Base-by-base conservation (phyloP, 1,140 invertebrate species). In the Bombus picipes region DNA sequence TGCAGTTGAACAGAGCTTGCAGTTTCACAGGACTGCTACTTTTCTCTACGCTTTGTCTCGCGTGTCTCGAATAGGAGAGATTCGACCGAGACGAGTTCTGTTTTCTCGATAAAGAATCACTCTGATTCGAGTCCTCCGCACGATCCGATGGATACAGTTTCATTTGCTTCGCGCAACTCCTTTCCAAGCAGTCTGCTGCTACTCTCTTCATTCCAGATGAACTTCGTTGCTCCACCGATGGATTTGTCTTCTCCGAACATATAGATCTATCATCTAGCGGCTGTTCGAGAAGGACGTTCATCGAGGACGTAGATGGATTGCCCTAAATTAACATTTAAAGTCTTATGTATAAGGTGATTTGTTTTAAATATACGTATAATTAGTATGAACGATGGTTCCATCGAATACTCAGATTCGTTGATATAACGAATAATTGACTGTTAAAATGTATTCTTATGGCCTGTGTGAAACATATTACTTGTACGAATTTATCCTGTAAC, bases 1-100 rank as follows among this genome's bases (percentile, higher is more conserved):
- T 37, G 25, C 83, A 84, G 12, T 62, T 72, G n/a, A 84, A 47
- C 1, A 80, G 28, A 18, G 76, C 5, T 62, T 78, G 82, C 12
- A 70, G 6, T 12, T 78, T 70, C 13, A 71, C 37, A 0, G 82
- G 43, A 1, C 37, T 78, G 47, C n/a, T 43, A 32, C 65, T 22
- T 13, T 34, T 70, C 8, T 78, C 65, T 4, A 59, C 65, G 74
- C 15, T 41, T 57, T 6, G 37, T 10, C 28, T 18, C 10, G 1
- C 1, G 3, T 57, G 9, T 32, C 2, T 15, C 25, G 28, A 13
- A 4, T 2, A 8, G 18, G 47, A 53, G 5, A 6, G 18, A 15
- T 34, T 10, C 28, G 10, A 9, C 1, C 0, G 4, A 1, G 25
- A 9, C 9, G 13, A 9, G 25, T 76, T 37, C 25, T 15, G 47